A percentile compares a stretch with the other conserved stretches of the same genome.
phyloP scores from a whole-genome alignment of 2,113 vertebrate genomes.

The Alexandromys fortis region DNA sequence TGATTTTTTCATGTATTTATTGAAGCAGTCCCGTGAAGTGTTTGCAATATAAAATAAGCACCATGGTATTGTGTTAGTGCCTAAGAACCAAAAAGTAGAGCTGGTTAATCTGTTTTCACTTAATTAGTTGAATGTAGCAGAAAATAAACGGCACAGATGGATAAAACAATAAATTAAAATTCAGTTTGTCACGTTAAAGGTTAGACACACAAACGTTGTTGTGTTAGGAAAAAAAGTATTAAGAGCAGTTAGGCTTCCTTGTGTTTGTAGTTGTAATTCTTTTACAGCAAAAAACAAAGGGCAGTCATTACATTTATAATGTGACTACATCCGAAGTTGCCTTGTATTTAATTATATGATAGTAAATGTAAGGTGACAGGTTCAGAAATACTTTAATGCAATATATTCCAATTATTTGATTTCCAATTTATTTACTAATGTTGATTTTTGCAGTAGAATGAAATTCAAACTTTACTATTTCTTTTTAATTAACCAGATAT shows the following conservation, averaged over 20 bases:
- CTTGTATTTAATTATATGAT: conserved; percentile 31
- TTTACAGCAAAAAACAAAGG: conserved; percentile 39
- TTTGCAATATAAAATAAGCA: conserved; percentile 77
- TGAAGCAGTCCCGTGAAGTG: conserved; percentile 74
- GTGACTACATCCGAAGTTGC: conserved; percentile 8
- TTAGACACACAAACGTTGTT: conserved; percentile 7
- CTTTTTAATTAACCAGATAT: conserved; percentile 48
- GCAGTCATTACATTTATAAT: conserved; percentile 21
- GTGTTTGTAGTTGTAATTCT: not conserved
- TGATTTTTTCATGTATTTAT: conserved; percentile 70
- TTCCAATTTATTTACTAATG: conserved; percentile 5
- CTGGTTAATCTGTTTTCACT: conserved; percentile 73
- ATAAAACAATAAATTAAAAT: conserved; percentile 60
- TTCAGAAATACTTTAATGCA: conserved; percentile 43
- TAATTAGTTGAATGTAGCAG: conserved; percentile 68
- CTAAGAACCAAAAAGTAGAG: conserved; percentile 70
- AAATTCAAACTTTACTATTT: conserved; percentile 35
- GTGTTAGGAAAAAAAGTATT: not conserved
- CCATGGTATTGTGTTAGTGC: conserved; percentile 70
- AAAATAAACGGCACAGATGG: conserved; percentile 57
- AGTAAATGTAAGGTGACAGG: conserved; percentile 10
- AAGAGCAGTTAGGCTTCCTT: conserved; percentile 36
- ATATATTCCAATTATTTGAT: not conserved
- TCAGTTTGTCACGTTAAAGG: conserved; percentile 14
- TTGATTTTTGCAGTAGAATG: conserved; percentile 55